Percentiles rank a stretch among this genome's conserved stretches.
Conservation (phyloP, 1,140 invertebrate genomes). For the Ctenoplectra terminalis region DNA sequence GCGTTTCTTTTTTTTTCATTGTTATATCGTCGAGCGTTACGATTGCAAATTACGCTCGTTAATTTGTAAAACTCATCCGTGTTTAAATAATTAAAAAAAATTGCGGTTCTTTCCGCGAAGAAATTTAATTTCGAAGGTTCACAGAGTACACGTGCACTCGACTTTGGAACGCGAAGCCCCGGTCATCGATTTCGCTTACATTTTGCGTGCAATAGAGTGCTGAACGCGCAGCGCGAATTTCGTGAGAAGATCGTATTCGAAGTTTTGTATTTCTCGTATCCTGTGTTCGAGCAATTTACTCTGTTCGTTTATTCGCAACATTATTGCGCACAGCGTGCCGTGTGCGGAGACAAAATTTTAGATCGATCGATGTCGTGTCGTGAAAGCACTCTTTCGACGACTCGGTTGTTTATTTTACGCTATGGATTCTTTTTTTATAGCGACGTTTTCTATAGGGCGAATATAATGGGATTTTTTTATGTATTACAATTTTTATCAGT, state of each 20-base stretch:
- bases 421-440: no score
- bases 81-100: no score
- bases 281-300: not conserved
- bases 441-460: no score
- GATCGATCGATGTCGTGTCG: not conserved
- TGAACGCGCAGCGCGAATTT: not conserved
- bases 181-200: constrained; percentile 5
- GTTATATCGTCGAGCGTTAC: not conserved
- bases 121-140: not conserved
- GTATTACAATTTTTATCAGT: no score
- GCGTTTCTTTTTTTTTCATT: not conserved
- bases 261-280: not conserved
- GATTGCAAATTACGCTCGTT: no score
- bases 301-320: not conserved
- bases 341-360: not conserved
- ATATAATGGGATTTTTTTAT: no score
- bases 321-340: not conserved
- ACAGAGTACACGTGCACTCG: not conserved
- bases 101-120: no score
- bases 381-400: no score
- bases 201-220: not conserved
- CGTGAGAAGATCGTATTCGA: not conserved
- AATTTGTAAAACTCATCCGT: no score
- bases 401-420: no score
- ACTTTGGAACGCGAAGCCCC: not conserved